Base-by-base conservation (phyloP, 1,140 invertebrate genomes). In the Lepidurus arcticus region DNA sequence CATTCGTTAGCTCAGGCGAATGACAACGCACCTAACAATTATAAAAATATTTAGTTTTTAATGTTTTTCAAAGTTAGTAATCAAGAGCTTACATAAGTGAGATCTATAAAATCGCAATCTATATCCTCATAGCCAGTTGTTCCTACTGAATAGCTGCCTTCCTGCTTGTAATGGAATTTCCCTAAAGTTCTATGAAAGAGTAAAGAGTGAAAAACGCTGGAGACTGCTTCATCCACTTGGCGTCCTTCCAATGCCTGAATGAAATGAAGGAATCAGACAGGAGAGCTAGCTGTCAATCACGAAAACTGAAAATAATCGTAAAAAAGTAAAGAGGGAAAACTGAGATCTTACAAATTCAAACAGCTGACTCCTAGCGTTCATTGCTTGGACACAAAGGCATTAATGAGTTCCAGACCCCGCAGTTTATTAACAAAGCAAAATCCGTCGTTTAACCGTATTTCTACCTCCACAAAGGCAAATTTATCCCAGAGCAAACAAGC, bases 31-130 rank as follows among this genome's bases (percentile, higher is more conserved):
- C 87, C 88, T 89, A 80, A 5, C 82, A 81, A 75, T 42, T 78
- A 80, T n/a, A 65, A 81, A 79, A 45, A 77, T 43, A 44, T 42
- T 7, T 24, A 77, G 9, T 16, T 45, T 21, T 45, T 42, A 65
- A 65, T 9, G 16, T 8, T 43, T 76, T 44, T 42, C 42, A 79
- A 10, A n/a, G 77, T 21, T 74, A 44, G 24, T 24, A 75, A 9
- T 65, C 74, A 74, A 45, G 26, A 79, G 85, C 88, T 88, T 85
- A 90, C 96, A 86, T 98, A 98, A 43, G 96, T 98, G 82, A 98
- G 93, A 86, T 98, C 96, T 80, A 99, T 94, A 84, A 97, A 98
- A 86, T 98, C 94, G 87, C 97, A 98, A 84, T 97, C 94, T 10
- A 98, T 93, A 87, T 98, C 97, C 81, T 94, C 92, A 83, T 96